Conservation (phyloP, 30 jellyfish, hydroid and myxozoan species). For the Aurelia aurita complex sp. Pacific region DNA sequence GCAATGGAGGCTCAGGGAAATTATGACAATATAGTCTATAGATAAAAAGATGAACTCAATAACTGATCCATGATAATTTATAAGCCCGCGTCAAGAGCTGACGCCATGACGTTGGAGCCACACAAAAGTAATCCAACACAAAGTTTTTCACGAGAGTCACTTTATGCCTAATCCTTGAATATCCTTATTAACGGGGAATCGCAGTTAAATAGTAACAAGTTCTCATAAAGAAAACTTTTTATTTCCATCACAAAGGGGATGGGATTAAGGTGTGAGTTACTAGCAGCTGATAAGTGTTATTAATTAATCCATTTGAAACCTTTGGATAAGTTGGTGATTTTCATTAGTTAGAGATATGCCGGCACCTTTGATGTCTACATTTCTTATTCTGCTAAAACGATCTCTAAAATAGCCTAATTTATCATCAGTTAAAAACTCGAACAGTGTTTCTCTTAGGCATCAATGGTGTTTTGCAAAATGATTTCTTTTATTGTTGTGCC, state of each 20-base stretch:
- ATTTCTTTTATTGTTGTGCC: no score
- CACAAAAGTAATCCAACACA: slow-evolving; percentile 36
- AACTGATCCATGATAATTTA: slow-evolving; percentile 19
- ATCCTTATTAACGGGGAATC: slow-evolving; percentile 48
- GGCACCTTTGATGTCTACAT: slow-evolving; percentile 54
- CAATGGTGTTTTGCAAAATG: no score
- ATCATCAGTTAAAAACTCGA: no score
- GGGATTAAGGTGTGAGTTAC: slow-evolving; percentile 29
- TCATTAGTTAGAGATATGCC: slow-evolving; percentile 55
- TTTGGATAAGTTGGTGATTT: slow-evolving; percentile 29
- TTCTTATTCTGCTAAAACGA: slow-evolving; percentile 40
- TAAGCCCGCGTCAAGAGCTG: slow-evolving; percentile 50
- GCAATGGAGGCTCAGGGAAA: no score
- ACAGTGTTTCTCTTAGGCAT: no score
- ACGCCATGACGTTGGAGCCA: slow-evolving; percentile 64
- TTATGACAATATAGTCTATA: slow-evolving; percentile 22
- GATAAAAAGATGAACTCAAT: slow-evolving; percentile 13
- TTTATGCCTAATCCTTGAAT: slow-evolving; percentile 30
- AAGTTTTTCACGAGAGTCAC: slow-evolving; percentile 45
- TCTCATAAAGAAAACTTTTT: slow-evolving; percentile 29
- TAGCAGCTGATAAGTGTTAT: slow-evolving; percentile 66
- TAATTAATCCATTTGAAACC: slow-evolving; percentile 40
- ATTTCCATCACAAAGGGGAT: slow-evolving; percentile 33
- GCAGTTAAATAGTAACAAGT: slow-evolving; percentile 47
- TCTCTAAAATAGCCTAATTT: slow-evolving; percentile 13